Evolutionary conservation across 2,113 vertebrate genomes (phyloP).

Genomic region (Camelus dromedarius): DNA sequence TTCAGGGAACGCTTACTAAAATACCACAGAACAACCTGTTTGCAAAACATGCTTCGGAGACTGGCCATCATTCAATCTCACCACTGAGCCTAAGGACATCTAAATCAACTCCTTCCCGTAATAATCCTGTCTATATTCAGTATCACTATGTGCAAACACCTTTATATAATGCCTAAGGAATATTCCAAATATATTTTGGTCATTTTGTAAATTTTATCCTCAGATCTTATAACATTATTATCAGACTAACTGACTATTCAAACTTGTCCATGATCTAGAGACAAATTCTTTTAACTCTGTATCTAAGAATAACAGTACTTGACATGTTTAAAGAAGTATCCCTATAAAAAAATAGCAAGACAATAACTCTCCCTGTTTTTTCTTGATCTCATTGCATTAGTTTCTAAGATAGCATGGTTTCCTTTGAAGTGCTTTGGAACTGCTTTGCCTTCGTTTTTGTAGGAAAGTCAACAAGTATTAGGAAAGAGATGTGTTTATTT

Average conservation of each 20-base stretch:
- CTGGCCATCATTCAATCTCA: not conserved
- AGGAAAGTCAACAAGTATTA: constrained; percentile 45
- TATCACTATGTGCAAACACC: not conserved
- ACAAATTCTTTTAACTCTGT: constrained; percentile 56
- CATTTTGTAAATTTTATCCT: constrained; percentile 42
- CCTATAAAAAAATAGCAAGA: not conserved
- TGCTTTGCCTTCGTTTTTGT: constrained; percentile 33
- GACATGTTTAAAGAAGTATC: constrained; percentile 19
- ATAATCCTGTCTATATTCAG: constrained; percentile 1
- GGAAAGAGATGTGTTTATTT: constrained; percentile 38
- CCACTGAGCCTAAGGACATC: not conserved
- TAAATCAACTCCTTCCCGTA: constrained; percentile 12
- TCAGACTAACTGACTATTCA: constrained; percentile 49
- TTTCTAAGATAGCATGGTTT: constrained; percentile 22
- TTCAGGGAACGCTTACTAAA: constrained; percentile 1
- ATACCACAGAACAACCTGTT: not conserved
- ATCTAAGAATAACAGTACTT: constrained; percentile 32
- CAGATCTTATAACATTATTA: constrained; percentile 35
- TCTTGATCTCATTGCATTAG: not conserved
- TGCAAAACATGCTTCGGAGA: constrained; percentile 7
- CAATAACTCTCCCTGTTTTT: constrained; percentile 11
- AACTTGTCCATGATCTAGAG: constrained; percentile 52
- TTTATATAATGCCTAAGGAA: not conserved
- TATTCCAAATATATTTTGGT: constrained; percentile 9
- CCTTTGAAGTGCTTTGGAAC: constrained; percentile 4